Base-by-base conservation (phyloP, 2,113 vertebrate species). In the Chamaea fasciata region DNA sequence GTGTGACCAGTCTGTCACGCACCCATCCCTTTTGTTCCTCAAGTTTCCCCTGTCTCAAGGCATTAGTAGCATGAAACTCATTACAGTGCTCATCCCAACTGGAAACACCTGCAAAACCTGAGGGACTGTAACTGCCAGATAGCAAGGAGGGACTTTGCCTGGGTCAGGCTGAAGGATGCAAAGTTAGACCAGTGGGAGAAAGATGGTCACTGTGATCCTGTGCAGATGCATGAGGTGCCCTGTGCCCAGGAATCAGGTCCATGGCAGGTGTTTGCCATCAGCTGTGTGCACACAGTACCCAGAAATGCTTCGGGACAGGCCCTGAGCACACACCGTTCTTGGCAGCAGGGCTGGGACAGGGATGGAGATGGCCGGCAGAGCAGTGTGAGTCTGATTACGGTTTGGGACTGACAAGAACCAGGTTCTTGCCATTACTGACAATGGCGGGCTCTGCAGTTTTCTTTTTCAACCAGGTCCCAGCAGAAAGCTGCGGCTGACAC, bases 381-480 rank as follows among this genome's bases (percentile, higher is more conserved):
- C 33, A 35, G 5, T 10, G 9, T 7, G 33, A 31, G 13, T n/a
- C 15, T 44, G 49, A 12, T 31, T 7, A 0, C 0, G 9, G 20
- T 41, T 35, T 33, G 44, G 53, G 60, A n/a, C 42, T 4, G 4
- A 76, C n/a, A 24, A 62, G 46, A 80, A 62, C 19, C 7, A 23
- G 7, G 33, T 15, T 37, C n/a, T 15, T 27, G 44, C 7, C 26
- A 46, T 41, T 26, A 41, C 76, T 13, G 63, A 10, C 35, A 41
- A 10, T 3, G 30, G 21, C n/a, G 62, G 28, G 22, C 37, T 31
- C 27, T 76, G 69, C n/a, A 49, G 24, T n/a, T 77, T 65, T 37
- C 44, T 52, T 69, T 37, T 30, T 31, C 33, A 62, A 0, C 15
- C 0, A 1, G 4, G 13, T 44, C 47, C 46, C 30, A 50, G 63